These are phyloP conservation scores for Semicossyphus pulcher DNA, from an alignment of 2,113 vertebrate species.

Conservation along the genomic window DNA sequence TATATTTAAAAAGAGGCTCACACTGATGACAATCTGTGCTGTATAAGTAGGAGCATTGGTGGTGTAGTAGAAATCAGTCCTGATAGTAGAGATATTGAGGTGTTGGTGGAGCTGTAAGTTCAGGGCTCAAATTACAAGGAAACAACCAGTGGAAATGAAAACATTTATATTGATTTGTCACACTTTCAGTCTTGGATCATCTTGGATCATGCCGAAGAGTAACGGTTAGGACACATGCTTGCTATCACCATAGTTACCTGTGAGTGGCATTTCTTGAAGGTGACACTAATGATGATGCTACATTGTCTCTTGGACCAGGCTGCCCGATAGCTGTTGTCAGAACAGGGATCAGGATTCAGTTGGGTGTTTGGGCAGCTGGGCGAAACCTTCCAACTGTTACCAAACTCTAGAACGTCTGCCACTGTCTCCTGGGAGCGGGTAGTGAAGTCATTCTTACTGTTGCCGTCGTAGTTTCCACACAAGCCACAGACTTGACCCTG, in stretches of 20 bases:
- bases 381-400: conserved; percentile 90
- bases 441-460: conserved; percentile 90
- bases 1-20: background rate
- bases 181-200: no score
- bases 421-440: conserved; percentile 87
- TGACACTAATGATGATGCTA: conserved; percentile 85
- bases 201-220: no score
- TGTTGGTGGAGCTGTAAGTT: no score
- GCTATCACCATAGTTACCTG: conserved; percentile 76
- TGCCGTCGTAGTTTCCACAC: conserved; percentile 93
- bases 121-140: no score
- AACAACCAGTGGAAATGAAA: no score
- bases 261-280: conserved; percentile 85
- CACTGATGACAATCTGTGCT: background rate
- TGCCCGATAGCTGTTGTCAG: conserved; percentile 85
- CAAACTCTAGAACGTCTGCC: conserved; percentile 85
- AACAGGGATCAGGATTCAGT: conserved; percentile 78
- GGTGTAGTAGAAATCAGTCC: no score
- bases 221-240: background rate
- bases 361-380: conserved; percentile 83
- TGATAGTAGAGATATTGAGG: no score
- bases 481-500: conserved; percentile 90
- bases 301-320: conserved; percentile 89
- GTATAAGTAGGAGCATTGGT: background rate
- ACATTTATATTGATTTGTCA: no score